Evolutionary conservation across 1,140 invertebrate species (phyloP), one percentile per base, ranked within the genome.

Genomic region (Pseudobourletiella spinata): DNA sequence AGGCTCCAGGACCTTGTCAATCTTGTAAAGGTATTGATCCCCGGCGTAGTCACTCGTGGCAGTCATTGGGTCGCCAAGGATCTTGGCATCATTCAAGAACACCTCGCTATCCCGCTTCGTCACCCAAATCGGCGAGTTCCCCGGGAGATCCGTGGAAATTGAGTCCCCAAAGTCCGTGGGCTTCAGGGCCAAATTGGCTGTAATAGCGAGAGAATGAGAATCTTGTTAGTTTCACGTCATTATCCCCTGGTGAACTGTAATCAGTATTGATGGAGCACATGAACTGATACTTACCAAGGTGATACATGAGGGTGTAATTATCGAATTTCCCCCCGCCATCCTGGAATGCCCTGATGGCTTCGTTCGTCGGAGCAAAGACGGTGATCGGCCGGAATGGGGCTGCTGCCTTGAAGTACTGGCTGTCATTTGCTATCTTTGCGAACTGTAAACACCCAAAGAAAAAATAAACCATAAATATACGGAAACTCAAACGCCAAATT

Each of bases 111-210:
- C 50, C 35, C 42, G 50, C 35, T 39, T 51, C 16, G 68, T 70
- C 11, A 70, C 51, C 68, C 68, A 70, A 57, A 70, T 70, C 42
- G 68, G 68, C 6, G 65, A 48, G 29, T 70, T 70, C 32, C 68
- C 65, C 15, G 65, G 63, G 11, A 67, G 28, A 20, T 70, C 65
- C 3, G 68, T 54, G 6, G 57, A 62, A 14, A 70, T 32, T 43
- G 57, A 46, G n/a, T 67, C 68, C 44, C 67, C 68, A 59, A 70
- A 57, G 14, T 70, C 65, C 18, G 43, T n/a, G 32, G 46, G 43
- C 51, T 58, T 67, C 43, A 60, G 63, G 16, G 66, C 66, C 24
- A 61, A 42, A 56, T 64, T 67, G 42, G 62, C 66, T 67, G 42
- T 43, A 56, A 42, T 1, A n/a, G n/a, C n/a, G n/a, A n/a, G n/a